Percentiles rank a stretch among this genome's conserved stretches.
These are phyloP conservation scores for Dioctria rufipes DNA, from an alignment of 2,888 invertebrate species.

Conservation along the genomic window DNA sequence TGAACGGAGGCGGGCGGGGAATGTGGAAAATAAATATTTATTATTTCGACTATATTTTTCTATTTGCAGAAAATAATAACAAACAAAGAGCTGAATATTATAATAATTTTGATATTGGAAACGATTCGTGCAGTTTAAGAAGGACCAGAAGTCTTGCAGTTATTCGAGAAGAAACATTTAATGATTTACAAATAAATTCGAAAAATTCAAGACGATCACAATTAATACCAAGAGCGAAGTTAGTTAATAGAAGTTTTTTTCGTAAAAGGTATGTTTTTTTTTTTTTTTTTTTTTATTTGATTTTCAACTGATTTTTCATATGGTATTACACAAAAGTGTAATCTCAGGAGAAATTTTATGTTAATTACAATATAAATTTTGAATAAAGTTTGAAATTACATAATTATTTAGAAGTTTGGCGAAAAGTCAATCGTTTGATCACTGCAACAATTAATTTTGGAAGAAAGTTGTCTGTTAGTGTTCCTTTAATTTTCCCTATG, in stretches of 20 bases:
- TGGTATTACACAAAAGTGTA: too few relatives aligned
- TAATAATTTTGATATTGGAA: constrained; percentile 66
- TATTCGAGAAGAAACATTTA: constrained; percentile 83
- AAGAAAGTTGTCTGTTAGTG: too few relatives aligned
- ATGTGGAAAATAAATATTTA: too few relatives aligned
- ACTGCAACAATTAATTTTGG: too few relatives aligned
- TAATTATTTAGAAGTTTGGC: too few relatives aligned
- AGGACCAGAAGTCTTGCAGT: constrained; percentile 82
- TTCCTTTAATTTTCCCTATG: too few relatives aligned
- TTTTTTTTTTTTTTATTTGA: too few relatives aligned
- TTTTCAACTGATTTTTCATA: too few relatives aligned
- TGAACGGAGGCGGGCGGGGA: neutral
- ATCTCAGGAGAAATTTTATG: too few relatives aligned
- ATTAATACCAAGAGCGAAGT: constrained; percentile 84
- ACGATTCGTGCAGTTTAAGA: constrained; percentile 74
- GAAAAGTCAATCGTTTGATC: too few relatives aligned
- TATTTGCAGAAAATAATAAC: constrained; percentile 15
- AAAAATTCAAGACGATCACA: constrained; percentile 80
- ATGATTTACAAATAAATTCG: constrained; percentile 78
- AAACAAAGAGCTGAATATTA: constrained; percentile 26
- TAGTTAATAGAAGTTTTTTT: constrained; percentile 83
- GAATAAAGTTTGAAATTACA: too few relatives aligned
- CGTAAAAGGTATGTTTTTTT: constrained; percentile 77
- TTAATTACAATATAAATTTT: too few relatives aligned
- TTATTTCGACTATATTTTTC: neutral